phyloP scores from a whole-genome alignment of 1,140 invertebrate species.

The Heterodera carotae region DNA sequence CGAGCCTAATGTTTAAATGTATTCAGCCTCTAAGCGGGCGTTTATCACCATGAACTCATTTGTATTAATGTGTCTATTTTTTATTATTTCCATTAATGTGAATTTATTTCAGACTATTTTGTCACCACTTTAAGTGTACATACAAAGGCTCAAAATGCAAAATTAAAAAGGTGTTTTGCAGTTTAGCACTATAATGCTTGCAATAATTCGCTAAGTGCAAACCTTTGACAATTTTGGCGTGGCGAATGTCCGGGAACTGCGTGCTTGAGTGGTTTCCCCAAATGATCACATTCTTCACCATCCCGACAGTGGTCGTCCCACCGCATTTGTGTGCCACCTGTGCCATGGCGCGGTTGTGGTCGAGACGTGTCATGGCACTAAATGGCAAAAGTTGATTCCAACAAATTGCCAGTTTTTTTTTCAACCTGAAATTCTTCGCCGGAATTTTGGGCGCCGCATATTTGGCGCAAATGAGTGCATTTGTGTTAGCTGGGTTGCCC shows the following conservation, averaged over 20 bases:
- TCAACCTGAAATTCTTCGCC: constrained; percentile 81
- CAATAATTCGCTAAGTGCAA: too few relatives aligned
- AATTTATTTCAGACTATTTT: too few relatives aligned
- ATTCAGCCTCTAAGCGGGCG: too few relatives aligned
- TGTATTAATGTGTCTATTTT: neutral
- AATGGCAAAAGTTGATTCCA: constrained; percentile 9
- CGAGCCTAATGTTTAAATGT: too few relatives aligned
- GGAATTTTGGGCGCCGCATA: constrained; percentile 97
- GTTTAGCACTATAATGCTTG: too few relatives aligned
- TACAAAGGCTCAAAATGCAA: too few relatives aligned
- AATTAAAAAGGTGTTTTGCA: too few relatives aligned
- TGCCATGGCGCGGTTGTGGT: constrained; percentile 91
- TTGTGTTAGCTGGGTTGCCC: constrained; percentile 99
- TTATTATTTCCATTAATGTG: neutral
- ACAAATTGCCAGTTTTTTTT: constrained; percentile 9
- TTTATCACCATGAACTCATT: too few relatives aligned
- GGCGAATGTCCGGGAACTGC: constrained; percentile 92
- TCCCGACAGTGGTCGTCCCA: constrained; percentile 70
- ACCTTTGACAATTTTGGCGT: constrained; percentile 71
- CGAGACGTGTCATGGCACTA: constrained; percentile 91
- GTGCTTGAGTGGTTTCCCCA: constrained; percentile 99
- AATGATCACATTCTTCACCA: constrained; percentile 88
- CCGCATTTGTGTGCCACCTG: constrained; percentile 72
- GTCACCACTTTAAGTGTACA: too few relatives aligned
- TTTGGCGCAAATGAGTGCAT: constrained; percentile 85